A percentile compares a stretch with the other conserved stretches of the same genome.
phyloP scores from a whole-genome alignment of 2,797 vertebrate species.

The Sebastes steindachneri region DNA sequence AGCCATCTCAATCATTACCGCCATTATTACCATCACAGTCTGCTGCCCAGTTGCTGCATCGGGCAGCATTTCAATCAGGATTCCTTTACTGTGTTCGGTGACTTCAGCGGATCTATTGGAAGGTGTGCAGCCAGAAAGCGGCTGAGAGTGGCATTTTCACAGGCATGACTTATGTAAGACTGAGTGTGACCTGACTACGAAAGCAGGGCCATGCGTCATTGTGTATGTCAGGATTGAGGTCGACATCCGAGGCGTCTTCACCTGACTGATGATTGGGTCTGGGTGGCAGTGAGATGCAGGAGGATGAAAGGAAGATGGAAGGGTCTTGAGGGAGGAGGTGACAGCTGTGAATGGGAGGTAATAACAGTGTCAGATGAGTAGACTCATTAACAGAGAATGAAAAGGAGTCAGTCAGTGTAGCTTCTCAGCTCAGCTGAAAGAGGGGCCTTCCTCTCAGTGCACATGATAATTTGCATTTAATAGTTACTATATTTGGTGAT shows the following conservation, averaged over 20 bases:
- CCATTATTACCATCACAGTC: constrained; percentile 38
- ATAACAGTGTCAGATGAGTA: constrained; percentile 24
- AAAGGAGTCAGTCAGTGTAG: neutral
- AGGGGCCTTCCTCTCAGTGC: neutral
- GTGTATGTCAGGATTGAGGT: constrained; percentile 47
- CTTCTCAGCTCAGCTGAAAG: constrained; percentile 31
- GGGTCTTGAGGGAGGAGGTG: constrained; percentile 37
- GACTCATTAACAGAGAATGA: constrained; percentile 23
- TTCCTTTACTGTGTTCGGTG: constrained; percentile 2
- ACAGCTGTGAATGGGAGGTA: constrained; percentile 40
- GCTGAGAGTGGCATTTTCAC: constrained; percentile 39
- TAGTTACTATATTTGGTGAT: neutral
- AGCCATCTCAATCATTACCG: constrained; percentile 20
- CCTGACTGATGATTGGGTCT: constrained; percentile 40
- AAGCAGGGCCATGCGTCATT: constrained; percentile 49
- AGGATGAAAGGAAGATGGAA: constrained; percentile 55
- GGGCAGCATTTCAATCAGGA: constrained; percentile 39
- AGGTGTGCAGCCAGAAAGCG: constrained; percentile 11
- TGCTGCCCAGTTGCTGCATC: constrained; percentile 5
- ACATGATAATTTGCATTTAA: neutral
- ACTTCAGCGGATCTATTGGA: neutral
- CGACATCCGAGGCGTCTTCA: constrained; percentile 23
- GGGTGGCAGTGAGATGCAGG: constrained; percentile 35
- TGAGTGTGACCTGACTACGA: constrained; percentile 37
- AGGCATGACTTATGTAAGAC: constrained; percentile 45